Conservation (phyloP, 2,797 vertebrate species). For the Parauchenoglanis ngamensis region DNA sequence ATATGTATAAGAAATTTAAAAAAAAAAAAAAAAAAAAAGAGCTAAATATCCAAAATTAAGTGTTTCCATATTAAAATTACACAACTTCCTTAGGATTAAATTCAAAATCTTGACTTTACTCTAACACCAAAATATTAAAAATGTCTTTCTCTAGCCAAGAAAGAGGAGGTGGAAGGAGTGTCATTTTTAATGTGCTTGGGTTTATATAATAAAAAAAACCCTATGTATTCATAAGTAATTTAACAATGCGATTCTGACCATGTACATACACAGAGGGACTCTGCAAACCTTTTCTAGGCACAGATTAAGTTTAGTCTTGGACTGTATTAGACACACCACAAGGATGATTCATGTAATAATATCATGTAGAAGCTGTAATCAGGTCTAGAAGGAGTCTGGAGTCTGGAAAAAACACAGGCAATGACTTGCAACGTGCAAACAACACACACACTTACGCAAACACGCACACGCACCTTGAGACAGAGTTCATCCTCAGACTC, state of each 20-base stretch:
- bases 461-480: constrained; percentile 77
- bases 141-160: neutral
- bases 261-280: neutral
- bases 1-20: no score
- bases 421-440: neutral
- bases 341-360: constrained; percentile 20
- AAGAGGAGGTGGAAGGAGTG: no score
- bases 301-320: neutral
- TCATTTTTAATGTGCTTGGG: neutral
- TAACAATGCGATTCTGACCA: neutral
- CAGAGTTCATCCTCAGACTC: constrained; percentile 88
- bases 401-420: neutral
- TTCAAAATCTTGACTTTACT: neutral
- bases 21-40: no score
- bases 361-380: neutral
- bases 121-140: neutral
- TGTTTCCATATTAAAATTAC: neutral
- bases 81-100: neutral
- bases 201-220: neutral
- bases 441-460: neutral
- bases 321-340: neutral
- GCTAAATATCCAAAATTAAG: neutral
- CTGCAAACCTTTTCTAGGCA: neutral
- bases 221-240: neutral
- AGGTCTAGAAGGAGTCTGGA: neutral